Evolutionary conservation across 2,113 vertebrate species (phyloP), one percentile per base, ranked within the genome.

Genomic region (Rhinolophus ferrumequinum): DNA sequence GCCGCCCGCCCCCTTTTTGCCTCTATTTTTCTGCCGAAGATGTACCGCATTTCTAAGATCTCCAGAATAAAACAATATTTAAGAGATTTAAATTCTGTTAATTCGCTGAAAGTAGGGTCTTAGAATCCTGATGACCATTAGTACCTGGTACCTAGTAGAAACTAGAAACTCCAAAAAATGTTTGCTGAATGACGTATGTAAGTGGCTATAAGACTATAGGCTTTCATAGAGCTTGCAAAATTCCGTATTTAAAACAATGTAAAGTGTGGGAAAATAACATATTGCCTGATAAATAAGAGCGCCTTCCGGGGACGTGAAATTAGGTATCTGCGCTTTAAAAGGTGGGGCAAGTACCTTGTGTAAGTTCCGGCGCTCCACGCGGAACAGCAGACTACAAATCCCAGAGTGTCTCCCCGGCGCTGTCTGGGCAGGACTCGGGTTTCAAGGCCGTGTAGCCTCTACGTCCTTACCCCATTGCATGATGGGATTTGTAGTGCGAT

Each of bases 401-500:
- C 98, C 98, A 93, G 73, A 11, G 62, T 56, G 58, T 94, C 19
- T 47, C 35, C 66, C 77, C 2, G 22, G 4, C 7, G 18, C 16
- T 2, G 1, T 4, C 6, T 0, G 15, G 0, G 7, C 19, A 0
- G 38, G 2, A 22, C 21, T 90, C 6, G 0, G 10, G 8, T 22
- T 79, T 92, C n/a, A 0, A 2, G 28, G 35, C 1, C 16, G 9
- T 3, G 28, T 41, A 60, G 50, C 7, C 41, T 2, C 73, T 41
- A 35, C 5, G 77, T 75, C 56, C 56, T 52, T 11, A 18, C 28
- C 58, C 4, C 13, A 28, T 56, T 87, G 97, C 83, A 77, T 58
- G 64, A 75, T 85, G 98, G 98, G 97, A 79, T 30, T 28, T 80
- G 93, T 96, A 98, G 97, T 98, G 60, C 33, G 1, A 3, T 8